These are phyloP conservation scores for Pristis pectinata DNA, from an alignment of 2,797 vertebrate genomes.

Conservation along the genomic window DNA sequence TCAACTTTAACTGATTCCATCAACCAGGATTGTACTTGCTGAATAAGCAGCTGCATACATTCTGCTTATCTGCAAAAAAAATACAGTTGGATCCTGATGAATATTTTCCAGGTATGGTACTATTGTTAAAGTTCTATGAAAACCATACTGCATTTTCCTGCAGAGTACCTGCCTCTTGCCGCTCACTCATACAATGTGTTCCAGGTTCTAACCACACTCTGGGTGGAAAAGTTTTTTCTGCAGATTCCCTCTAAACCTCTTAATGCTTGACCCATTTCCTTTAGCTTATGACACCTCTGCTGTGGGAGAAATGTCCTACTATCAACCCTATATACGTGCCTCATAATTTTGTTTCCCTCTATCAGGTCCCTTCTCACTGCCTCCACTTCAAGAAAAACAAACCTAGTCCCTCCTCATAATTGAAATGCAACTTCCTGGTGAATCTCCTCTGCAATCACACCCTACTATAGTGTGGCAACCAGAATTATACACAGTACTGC, in stretches of 20 bases:
- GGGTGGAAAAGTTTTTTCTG: too few species aligned
- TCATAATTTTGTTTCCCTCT: background rate
- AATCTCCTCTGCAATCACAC: too few species aligned
- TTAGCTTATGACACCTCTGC: too few species aligned
- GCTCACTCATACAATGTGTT: background rate
- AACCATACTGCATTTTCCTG: background rate
- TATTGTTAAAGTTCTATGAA: slow-evolving; percentile 12
- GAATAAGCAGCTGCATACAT: background rate
- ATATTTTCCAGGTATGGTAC: background rate
- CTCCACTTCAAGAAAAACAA: too few species aligned
- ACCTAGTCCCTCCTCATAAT: too few species aligned
- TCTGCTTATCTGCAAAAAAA: background rate
- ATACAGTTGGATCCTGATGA: background rate
- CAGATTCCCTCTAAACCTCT: too few species aligned
- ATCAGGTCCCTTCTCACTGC: too few species aligned
- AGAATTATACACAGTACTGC: too few species aligned
- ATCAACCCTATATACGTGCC: background rate
- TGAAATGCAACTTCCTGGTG: too few species aligned
- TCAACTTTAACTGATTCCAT: background rate
- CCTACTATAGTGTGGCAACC: too few species aligned
- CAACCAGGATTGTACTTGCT: background rate
- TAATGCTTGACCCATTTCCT: too few species aligned
- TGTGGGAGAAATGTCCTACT: too few species aligned
- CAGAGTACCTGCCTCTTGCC: background rate
- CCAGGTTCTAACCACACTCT: background rate